Evolutionary conservation across 2,888 invertebrate genomes (phyloP), one percentile per base, ranked within the genome.

Genomic region (Autographa pulchrina): DNA sequence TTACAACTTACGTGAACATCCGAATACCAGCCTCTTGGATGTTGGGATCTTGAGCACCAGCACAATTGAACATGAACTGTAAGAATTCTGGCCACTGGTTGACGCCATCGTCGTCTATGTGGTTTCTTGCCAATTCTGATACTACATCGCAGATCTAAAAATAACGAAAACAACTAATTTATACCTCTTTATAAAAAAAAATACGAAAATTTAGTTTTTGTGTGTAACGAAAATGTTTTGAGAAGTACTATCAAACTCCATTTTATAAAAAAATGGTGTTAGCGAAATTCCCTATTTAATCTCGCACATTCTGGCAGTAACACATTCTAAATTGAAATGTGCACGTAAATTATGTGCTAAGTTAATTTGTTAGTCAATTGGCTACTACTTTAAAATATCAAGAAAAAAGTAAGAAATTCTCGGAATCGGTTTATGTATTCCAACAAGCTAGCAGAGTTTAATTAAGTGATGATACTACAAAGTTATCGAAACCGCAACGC

Each of bases 41-140:
- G 78, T 97, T 97, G 35, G 98, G 96, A 87, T 98, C 97, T 62
- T 97, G 97, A 58, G 98, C 98, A 91, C 97, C 98, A 64, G 99
- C 99, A 93, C 99, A 99, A 91, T 99, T 98, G 94, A 99, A 99
- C 89, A 99, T 96, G 92, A 99, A 99, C 92, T 98, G 97, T 78
- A 99, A 96, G 90, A 99, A 98, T 91, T 99, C 99, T 13, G 99
- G 99, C 99, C 99, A 99, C 83, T 98, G 98, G 94, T 99, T 99
- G 90, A 98, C 98, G 65, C 99, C 99, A 90, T 99, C 99, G 85
- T 99, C 99, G 89, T 99, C 99, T 81, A 99, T 97, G 78, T 99
- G 96, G 95, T 99, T 99, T 87, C 99, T 96, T 7, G 99, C 99
- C 64, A 99, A 97, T 95, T 99, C 99, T n/a, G 99, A 98, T 52